A percentile compares a stretch with the other conserved stretches of the same genome.
Conservation (phyloP, 1,140 invertebrate genomes). For the Pseudoatta argentina region DNA sequence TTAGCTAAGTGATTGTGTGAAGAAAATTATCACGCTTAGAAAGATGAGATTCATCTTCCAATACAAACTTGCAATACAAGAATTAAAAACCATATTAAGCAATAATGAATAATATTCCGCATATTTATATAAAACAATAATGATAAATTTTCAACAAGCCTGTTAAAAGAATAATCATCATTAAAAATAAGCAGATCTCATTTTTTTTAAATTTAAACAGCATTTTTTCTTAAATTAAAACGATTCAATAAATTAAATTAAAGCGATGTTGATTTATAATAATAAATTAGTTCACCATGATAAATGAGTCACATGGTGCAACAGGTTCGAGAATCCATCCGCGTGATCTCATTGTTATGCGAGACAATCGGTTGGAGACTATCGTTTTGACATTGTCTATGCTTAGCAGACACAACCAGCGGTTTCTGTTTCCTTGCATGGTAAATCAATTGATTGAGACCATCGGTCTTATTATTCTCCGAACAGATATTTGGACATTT, state of each 20-base stretch:
- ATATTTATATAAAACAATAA: neutral
- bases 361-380: slow-evolving; percentile 9
- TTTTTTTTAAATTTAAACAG: too few species aligned
- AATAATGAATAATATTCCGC: neutral
- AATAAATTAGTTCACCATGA: neutral
- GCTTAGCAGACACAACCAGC: neutral
- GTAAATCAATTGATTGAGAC: slow-evolving; percentile 3
- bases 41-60: neutral
- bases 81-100: neutral
- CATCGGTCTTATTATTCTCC: neutral
- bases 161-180: too few species aligned
- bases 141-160: too few species aligned
- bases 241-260: neutral
- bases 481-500: neutral
- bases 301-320: slow-evolving; percentile 9
- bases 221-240: neutral
- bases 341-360: slow-evolving; percentile 53
- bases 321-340: slow-evolving; percentile 23
- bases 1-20: neutral
- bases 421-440: neutral
- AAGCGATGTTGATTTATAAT: slow-evolving; percentile 8
- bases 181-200: too few species aligned
- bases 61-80: neutral
- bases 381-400: slow-evolving; percentile 46
- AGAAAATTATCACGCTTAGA: neutral